A percentile compares a stretch with the other conserved stretches of the same genome.
These are phyloP conservation scores for Neolamprologus falcicula DNA, from an alignment of 2,113 vertebrate genomes.

Conservation along the genomic window DNA sequence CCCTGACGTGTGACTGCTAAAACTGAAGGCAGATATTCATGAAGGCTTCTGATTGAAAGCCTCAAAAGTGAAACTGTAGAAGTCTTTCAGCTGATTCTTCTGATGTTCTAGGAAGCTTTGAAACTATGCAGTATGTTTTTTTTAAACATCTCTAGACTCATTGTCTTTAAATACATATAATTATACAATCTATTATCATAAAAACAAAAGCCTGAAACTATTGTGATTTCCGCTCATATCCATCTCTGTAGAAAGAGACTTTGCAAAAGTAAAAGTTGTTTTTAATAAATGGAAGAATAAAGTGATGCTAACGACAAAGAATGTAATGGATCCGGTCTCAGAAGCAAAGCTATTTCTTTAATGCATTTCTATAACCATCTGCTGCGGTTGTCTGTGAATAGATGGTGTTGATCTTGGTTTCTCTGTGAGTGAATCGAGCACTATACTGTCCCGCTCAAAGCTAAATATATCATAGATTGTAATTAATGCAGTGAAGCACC, in stretches of 20 bases:
- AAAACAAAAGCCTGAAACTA: not conserved
- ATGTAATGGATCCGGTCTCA: not conserved
- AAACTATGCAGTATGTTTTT: not conserved
- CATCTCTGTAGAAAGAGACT: not conserved
- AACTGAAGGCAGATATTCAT: not conserved
- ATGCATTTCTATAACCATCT: not conserved
- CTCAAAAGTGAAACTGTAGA: not conserved
- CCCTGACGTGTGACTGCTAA: not conserved
- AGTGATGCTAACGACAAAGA: not conserved
- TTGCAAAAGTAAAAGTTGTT: not conserved
- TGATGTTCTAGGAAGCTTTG: not conserved
- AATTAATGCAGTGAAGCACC: slow-evolving; percentile 14
- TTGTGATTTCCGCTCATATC: not conserved
- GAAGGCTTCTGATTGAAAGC: not conserved
- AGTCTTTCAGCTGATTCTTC: not conserved
- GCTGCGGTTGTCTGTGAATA: not conserved
- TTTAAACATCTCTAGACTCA: not conserved
- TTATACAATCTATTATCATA: not conserved
- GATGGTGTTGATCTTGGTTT: not conserved
- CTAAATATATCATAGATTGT: slow-evolving; percentile 9
- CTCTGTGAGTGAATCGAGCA: not conserved
- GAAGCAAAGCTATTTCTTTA: not conserved
- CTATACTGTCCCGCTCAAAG: not conserved
- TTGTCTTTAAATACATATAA: not conserved
- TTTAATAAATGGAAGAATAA: not conserved